Evolutionary conservation across 2,797 vertebrate species (phyloP).

Genomic region (Falco biarmicus): DNA sequence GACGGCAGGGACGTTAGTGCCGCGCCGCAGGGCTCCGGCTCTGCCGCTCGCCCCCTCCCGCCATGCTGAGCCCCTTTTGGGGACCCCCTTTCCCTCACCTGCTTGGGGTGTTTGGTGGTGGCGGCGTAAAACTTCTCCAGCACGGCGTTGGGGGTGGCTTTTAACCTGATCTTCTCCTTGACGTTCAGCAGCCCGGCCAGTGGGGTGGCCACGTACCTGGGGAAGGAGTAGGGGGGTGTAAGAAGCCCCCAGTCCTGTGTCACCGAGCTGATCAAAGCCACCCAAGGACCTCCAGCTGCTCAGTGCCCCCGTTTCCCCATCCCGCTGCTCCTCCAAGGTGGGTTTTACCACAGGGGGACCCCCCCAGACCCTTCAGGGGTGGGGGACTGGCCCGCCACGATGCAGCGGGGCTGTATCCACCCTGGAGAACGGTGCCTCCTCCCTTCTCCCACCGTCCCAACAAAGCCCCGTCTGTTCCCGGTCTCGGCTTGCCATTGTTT

Average conservation of each 20-base stretch:
- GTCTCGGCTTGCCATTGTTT: neutral
- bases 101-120: conserved; percentile 86
- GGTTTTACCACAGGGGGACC: neutral
- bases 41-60: neutral
- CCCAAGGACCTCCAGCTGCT: neutral
- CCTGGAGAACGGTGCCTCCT: neutral
- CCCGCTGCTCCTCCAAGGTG: neutral
- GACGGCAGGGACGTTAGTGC: rapidly evolving
- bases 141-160: conserved; percentile 81
- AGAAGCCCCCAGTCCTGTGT: rapidly evolving
- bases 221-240: neutral
- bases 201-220: conserved; percentile 87
- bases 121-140: conserved; percentile 88
- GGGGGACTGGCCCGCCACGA: neutral
- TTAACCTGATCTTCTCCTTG: conserved; percentile 87
- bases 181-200: conserved; percentile 87
- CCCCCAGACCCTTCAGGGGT: neutral
- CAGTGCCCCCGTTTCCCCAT: rapidly evolving
- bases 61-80: rapidly evolving
- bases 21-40: rapidly evolving
- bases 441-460: neutral
- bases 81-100: conserved; percentile 74
- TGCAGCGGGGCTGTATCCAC: rapidly evolving
- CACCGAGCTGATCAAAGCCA: neutral
- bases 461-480: conserved; percentile 37